Conservation (phyloP, 2,113 vertebrate species). For the Microtus richardsoni region DNA sequence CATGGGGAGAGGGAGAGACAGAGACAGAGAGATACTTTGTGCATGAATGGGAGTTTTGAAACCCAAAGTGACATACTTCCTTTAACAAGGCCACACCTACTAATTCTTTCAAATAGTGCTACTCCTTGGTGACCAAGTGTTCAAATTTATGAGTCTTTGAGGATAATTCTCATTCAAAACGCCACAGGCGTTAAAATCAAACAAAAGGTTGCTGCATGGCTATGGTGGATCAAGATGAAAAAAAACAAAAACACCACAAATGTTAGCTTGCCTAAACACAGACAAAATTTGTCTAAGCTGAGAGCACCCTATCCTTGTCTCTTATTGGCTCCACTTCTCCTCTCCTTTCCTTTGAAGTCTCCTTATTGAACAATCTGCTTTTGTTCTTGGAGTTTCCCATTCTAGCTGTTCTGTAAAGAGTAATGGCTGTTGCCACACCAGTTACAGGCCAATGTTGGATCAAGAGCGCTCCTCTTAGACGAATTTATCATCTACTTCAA, state of each 20-base stretch:
- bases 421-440: not conserved
- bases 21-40: no score
- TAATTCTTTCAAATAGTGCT: not conserved
- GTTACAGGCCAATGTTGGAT: not conserved
- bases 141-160: not conserved
- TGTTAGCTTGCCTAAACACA: not conserved
- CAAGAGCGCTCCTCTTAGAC: not conserved
- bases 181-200: not conserved
- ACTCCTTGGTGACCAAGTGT: not conserved
- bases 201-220: not conserved
- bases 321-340: not conserved
- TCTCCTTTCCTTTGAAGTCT: not conserved
- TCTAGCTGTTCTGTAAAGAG: not conserved
- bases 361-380: not conserved
- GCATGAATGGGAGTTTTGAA: not conserved
- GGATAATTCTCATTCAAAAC: not conserved
- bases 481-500: not conserved
- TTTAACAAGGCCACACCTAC: not conserved
- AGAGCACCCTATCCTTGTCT: not conserved
- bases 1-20: not conserved
- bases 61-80: not conserved
- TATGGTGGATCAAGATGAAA: not conserved
- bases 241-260: not conserved
- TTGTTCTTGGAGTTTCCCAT: not conserved
- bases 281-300: not conserved